Evolutionary conservation across 2,888 invertebrate genomes (phyloP).

Genomic region (Smittia aterrima): DNA sequence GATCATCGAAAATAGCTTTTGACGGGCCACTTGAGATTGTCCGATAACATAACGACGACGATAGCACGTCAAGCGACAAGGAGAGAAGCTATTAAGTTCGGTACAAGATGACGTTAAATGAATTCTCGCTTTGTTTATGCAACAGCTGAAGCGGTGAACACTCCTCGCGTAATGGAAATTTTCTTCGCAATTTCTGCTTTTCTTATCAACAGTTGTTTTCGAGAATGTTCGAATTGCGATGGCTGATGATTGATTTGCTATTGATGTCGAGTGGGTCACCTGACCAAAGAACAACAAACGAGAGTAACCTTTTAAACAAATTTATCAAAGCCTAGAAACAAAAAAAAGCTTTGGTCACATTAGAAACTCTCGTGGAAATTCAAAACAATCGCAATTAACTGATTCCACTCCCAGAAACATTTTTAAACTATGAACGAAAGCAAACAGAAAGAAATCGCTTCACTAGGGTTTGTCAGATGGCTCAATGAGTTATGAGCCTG

Average conservation of each 20-base stretch:
- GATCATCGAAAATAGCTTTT: background rate
- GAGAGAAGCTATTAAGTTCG: background rate
- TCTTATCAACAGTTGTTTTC: background rate
- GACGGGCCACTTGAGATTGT: background rate
- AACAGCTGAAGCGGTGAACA: background rate
- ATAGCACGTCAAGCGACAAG: background rate
- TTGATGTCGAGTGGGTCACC: background rate
- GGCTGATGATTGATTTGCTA: background rate
- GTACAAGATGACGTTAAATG: background rate
- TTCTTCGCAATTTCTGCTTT: background rate
- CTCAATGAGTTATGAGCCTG: conserved; percentile 2
- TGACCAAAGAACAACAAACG: background rate
- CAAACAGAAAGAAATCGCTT: too few relatives aligned
- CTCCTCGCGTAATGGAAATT: background rate
- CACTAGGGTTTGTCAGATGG: background rate
- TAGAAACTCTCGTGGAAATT: too few relatives aligned
- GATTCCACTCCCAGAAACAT: too few relatives aligned
- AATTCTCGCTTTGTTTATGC: background rate
- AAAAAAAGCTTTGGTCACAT: too few relatives aligned
- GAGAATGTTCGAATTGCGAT: background rate
- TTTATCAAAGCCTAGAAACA: too few relatives aligned
- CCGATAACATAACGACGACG: background rate
- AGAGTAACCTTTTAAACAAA: too few relatives aligned
- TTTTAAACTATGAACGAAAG: too few relatives aligned
- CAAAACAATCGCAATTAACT: too few relatives aligned